These are phyloP conservation scores for Colistium nudipinnis DNA, from an alignment of 2,113 vertebrate genomes.

Conservation along the genomic window DNA sequence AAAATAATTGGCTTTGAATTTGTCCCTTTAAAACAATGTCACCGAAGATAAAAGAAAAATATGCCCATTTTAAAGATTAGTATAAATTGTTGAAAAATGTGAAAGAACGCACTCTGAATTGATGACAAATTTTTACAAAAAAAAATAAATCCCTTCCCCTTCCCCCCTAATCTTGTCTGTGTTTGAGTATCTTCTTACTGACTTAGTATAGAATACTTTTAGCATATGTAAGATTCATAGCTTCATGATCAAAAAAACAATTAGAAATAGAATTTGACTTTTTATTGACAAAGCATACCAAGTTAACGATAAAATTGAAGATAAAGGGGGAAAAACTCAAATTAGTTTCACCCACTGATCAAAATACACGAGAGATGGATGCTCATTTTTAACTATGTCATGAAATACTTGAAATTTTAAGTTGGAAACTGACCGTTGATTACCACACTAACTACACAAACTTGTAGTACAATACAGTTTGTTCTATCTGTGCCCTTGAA, in stretches of 20 bases:
- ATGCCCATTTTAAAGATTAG: conserved; percentile 57
- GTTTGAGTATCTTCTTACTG: conserved; percentile 10
- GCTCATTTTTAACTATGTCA: not conserved
- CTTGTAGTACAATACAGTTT: not conserved
- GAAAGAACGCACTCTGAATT: conserved; percentile 56
- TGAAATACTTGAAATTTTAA: not conserved
- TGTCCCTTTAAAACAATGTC: conserved; percentile 69
- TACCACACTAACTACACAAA: not conserved
- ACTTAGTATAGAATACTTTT: not conserved
- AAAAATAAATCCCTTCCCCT: conserved; percentile 75
- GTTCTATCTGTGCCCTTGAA: not conserved
- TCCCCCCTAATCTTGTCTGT: conserved; percentile 65
- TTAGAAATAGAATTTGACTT: not conserved
- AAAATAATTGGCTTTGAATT: conserved; percentile 81
- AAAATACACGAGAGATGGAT: conserved; percentile 1
- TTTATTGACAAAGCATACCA: conserved; percentile 35
- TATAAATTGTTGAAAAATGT: conserved; percentile 59
- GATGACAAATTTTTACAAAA: conserved; percentile 46
- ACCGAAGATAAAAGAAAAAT: conserved; percentile 51
- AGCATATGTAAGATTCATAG: not conserved
- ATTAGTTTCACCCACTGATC: not conserved
- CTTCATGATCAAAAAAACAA: fast-evolving
- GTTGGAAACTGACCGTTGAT: not conserved
- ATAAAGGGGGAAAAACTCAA: not conserved
- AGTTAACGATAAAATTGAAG: not conserved